Percentiles rank a stretch among this genome's conserved stretches.
Conservation (phyloP, 2,797 vertebrate genomes). For the Siniperca scherzeri region DNA sequence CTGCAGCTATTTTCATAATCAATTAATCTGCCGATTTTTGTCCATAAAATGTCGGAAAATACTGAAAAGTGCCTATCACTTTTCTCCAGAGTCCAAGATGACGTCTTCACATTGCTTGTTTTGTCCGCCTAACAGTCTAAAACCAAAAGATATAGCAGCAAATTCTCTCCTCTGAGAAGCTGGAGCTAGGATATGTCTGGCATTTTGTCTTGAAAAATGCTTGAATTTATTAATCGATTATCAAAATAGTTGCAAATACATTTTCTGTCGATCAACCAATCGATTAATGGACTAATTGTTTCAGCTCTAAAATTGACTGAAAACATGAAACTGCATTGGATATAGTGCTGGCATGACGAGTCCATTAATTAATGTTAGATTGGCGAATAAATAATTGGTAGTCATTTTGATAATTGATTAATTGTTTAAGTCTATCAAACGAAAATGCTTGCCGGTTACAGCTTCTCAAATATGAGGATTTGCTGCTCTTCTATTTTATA, state of each 20-base stretch:
- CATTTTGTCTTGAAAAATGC: not conserved
- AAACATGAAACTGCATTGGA: not conserved
- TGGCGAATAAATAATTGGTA: not conserved
- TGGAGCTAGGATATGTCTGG: not conserved
- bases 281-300: not conserved
- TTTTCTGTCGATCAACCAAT: not conserved
- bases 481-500: not conserved
- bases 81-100: not conserved
- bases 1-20: not conserved
- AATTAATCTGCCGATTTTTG: not conserved
- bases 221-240: not conserved
- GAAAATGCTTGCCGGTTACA: not conserved
- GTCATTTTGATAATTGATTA: not conserved
- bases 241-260: not conserved
- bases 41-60: not conserved
- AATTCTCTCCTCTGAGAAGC: not conserved
- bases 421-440: not conserved
- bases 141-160: not conserved
- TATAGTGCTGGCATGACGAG: not conserved
- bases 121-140: not conserved
- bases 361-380: not conserved
- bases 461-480: not conserved
- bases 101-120: not conserved
- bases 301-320: not conserved
- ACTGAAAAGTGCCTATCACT: not conserved